Conservation (phyloP, 2,888 invertebrate species). For the Camponotus fellah region DNA sequence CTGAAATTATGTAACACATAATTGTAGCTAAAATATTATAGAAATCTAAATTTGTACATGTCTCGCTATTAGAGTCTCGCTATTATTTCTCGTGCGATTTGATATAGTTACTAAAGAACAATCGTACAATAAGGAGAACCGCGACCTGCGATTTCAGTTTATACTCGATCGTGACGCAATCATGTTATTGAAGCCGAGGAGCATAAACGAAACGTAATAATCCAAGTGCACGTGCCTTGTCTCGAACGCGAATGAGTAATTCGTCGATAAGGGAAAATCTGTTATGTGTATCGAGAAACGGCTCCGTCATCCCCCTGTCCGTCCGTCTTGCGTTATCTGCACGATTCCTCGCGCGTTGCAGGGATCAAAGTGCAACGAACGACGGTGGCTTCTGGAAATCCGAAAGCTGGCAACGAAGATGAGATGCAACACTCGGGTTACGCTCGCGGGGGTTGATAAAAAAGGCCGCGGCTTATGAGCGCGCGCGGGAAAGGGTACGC, state of each 20-base stretch:
- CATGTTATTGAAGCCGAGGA: neutral
- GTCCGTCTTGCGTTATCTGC: conserved; percentile 60
- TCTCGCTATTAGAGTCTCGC: too few relatives aligned
- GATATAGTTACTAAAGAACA: neutral
- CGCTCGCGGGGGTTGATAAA: conserved; percentile 80
- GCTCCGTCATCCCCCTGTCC: conserved; percentile 27
- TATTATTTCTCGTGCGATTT: neutral
- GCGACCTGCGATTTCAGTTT: conserved; percentile 7
- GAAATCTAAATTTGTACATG: conserved; percentile 5
- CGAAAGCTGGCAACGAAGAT: conserved; percentile 69
- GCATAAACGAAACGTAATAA: conserved; percentile 23
- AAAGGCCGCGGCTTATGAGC: conserved; percentile 71
- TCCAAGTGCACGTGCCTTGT: conserved; percentile 31
- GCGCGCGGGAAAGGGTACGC: conserved; percentile 36
- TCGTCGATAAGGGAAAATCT: conserved; percentile 36
- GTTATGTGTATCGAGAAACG: conserved; percentile 31
- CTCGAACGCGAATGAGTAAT: conserved; percentile 24
- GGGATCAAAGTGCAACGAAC: conserved; percentile 80
- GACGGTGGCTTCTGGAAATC: conserved; percentile 68
- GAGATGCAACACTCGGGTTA: conserved; percentile 40
- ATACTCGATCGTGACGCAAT: neutral
- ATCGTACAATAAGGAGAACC: neutral
- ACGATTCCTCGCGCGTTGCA: conserved; percentile 61
- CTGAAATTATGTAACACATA: neutral
- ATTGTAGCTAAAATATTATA: neutral